phyloP scores from a whole-genome alignment of 2,113 vertebrate genomes.

The Promerops cafer region DNA sequence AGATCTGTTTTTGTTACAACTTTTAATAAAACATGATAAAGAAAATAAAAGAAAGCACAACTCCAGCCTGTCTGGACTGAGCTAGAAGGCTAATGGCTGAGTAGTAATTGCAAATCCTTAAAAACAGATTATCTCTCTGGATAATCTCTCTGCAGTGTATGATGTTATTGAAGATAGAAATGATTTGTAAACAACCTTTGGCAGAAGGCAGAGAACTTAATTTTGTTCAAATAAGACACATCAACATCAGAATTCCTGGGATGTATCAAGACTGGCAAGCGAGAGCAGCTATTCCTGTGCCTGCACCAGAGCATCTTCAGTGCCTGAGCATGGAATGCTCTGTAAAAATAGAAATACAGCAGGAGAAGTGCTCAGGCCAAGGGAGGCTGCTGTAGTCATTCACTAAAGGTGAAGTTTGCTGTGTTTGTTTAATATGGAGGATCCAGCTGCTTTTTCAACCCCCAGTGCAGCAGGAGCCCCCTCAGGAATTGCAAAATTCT shows the following conservation, averaged over 20 bases:
- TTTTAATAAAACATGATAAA: neutral
- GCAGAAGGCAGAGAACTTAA: conserved; percentile 65
- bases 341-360: conserved; percentile 41
- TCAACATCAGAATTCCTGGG: conserved; percentile 60
- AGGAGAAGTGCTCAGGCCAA: neutral
- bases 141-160: conserved; percentile 38
- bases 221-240: conserved; percentile 70
- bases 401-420: neutral
- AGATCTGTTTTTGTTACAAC: conserved; percentile 19
- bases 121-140: conserved; percentile 71
- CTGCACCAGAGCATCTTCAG: conserved; percentile 53
- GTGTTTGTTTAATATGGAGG: neutral
- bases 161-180: conserved; percentile 59
- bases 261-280: conserved; percentile 22
- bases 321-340: conserved; percentile 53
- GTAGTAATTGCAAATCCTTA: conserved; percentile 71
- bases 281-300: conserved; percentile 46
- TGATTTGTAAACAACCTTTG: conserved; percentile 72
- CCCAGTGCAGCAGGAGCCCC: neutral
- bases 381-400: neutral
- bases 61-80: conserved; percentile 28
- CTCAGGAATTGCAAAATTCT: neutral
- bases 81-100: conserved; percentile 46
- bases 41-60: conserved; percentile 39
- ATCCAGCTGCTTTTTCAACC: neutral